phyloP scores from a whole-genome alignment of 2,888 invertebrate genomes.

The Galerucella pusilla region DNA sequence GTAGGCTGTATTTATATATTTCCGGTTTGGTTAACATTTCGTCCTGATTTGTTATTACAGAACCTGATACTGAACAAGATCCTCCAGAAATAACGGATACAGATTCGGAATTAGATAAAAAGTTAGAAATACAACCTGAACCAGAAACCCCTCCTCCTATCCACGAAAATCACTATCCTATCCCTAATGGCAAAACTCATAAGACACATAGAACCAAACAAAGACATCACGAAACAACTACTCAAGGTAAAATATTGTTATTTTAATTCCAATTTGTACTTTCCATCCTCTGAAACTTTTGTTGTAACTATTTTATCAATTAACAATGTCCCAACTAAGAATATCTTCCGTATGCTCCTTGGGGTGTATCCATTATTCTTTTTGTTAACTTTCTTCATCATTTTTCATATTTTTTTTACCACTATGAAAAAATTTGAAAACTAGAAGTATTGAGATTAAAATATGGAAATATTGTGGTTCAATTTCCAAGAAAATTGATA shows the following conservation, averaged over 20 bases:
- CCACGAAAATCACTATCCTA: neutral
- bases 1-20: too few species aligned
- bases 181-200: neutral
- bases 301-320: too few species aligned
- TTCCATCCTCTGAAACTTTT: constrained; percentile 4
- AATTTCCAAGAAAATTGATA: too few species aligned
- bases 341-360: too few species aligned
- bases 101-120: constrained; percentile 9
- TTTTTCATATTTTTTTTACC: too few species aligned
- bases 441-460: too few species aligned
- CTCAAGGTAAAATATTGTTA: constrained; percentile 5
- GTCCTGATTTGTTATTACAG: constrained; percentile 12
- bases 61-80: neutral
- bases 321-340: too few species aligned
- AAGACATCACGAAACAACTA: neutral
- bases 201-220: constrained; percentile 6
- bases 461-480: too few species aligned
- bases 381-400: too few species aligned
- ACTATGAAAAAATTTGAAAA: too few species aligned
- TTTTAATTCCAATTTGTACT: neutral
- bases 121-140: neutral
- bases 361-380: too few species aligned
- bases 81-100: neutral
- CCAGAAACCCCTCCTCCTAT: neutral
- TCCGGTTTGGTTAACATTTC: neutral